Evolutionary conservation across 2,113 vertebrate genomes (phyloP).

Genomic region (Nesogale talazaci): DNA sequence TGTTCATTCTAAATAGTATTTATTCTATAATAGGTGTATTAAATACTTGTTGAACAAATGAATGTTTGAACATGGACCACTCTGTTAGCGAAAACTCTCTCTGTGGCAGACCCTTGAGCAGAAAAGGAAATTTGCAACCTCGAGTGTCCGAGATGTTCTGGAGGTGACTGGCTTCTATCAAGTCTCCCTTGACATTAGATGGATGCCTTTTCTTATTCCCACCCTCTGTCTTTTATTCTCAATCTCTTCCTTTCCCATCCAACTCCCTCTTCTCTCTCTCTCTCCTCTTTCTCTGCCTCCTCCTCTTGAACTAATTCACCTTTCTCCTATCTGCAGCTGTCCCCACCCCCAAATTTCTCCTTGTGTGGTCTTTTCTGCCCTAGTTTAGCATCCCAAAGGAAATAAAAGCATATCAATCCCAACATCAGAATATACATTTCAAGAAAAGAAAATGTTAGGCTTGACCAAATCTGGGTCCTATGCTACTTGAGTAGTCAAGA

Average conservation of each 20-base stretch:
- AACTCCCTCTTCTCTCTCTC: background rate
- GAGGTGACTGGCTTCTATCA: slow-evolving; percentile 13
- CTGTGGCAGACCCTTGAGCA: background rate
- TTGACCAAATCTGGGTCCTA: background rate
- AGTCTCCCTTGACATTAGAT: background rate
- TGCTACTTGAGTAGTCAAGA: no score
- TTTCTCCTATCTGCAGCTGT: background rate
- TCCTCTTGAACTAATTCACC: background rate
- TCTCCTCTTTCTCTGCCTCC: background rate
- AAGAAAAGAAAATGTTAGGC: background rate
- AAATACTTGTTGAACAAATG: background rate
- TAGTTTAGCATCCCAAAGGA: background rate
- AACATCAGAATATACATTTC: background rate
- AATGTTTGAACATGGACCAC: background rate
- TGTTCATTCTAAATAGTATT: background rate
- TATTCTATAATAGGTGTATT: no score
- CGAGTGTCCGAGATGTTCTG: background rate
- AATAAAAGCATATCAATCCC: background rate
- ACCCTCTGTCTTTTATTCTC: background rate
- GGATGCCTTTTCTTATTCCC: background rate
- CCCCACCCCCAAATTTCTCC: background rate
- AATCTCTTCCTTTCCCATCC: background rate
- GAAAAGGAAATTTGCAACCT: background rate
- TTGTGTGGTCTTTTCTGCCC: background rate
- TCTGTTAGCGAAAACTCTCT: background rate